phyloP scores from a whole-genome alignment of 2,113 vertebrate species.

The Dipodomys spectabilis region DNA sequence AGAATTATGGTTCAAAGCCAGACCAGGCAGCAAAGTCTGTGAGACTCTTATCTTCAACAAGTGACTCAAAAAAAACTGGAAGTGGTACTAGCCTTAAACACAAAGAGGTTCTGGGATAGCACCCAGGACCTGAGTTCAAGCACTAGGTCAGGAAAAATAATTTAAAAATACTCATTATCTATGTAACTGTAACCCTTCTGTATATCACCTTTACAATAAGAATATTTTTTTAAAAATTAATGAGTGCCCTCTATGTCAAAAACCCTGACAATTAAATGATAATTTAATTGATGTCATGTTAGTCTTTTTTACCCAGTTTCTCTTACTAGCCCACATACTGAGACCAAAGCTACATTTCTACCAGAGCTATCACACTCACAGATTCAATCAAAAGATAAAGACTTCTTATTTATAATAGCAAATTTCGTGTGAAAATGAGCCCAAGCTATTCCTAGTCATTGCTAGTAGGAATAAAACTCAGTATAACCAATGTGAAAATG shows the following conservation, averaged over 20 bases:
- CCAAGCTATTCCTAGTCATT: background rate
- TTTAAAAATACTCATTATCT: too few relatives aligned
- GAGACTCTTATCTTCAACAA: too few relatives aligned
- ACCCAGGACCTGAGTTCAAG: too few relatives aligned
- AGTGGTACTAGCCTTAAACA: too few relatives aligned
- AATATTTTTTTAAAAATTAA: background rate
- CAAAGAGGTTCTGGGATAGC: too few relatives aligned
- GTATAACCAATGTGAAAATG: background rate
- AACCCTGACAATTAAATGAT: background rate
- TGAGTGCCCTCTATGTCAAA: background rate
- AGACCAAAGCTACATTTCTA: background rate
- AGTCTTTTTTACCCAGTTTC: background rate
- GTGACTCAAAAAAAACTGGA: too few relatives aligned
- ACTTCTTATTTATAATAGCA: background rate
- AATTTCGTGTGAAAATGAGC: background rate
- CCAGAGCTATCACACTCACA: background rate
- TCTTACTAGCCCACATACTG: background rate
- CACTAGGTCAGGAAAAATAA: too few relatives aligned
- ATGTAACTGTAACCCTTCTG: too few relatives aligned
- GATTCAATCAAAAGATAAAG: background rate
- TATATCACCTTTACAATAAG: background rate
- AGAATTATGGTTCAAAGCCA: too few relatives aligned
- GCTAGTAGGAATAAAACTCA: background rate
- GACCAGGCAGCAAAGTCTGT: too few relatives aligned
- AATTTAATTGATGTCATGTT: background rate